Evolutionary conservation across 2,113 vertebrate genomes (phyloP), one percentile per base, ranked within the genome.

Genomic region (Okapia johnstoni): DNA sequence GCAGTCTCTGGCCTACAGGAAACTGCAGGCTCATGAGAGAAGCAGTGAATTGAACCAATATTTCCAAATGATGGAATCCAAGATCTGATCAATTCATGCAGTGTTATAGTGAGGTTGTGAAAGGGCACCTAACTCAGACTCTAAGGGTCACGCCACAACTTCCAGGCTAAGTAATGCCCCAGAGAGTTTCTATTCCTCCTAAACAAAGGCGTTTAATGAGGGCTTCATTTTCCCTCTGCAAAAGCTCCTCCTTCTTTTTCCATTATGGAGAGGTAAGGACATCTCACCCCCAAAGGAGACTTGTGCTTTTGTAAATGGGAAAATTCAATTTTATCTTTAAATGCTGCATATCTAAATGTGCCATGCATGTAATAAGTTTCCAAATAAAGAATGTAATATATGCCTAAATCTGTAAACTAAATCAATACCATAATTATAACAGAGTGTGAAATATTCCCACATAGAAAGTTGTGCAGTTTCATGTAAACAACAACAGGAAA

Each of bases 401-500:
- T 61, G 15, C 16, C 4, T 48, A 63, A 79, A 48, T 79, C 36
- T 79, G 7, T 23, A 93, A 76, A 87, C 21, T 33, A 96, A 94
- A 73, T 83, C 73, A 70, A 10, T 89, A 90, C 1, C 30, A 36
- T 57, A 77, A 92, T 85, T 92, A 85, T 30, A 80, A 79, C 58
- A 26, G 7, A 88, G 30, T 66, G 16, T 90, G 16, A 94, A 63
- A 92, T 66, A 93, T 77, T 88, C 63, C 23, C 12, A 61, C 55
- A 46, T 92, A 85, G 26, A 85, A 93, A 63, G 79, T n/a, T 40
- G 36, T 57, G 30, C 5, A 48, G 15, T 73, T 93, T 66, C 43
- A 55, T 50, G 61, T 85, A 93, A 96, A 86, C n/a, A 94, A 86
- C 58, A 90, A 83, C 2, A 85, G 79, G 50, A 95, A 85, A 94